A percentile compares a stretch with the other conserved stretches of the same genome.
Conservation (phyloP, 2,888 invertebrate species). For the Hyalella azteca region DNA sequence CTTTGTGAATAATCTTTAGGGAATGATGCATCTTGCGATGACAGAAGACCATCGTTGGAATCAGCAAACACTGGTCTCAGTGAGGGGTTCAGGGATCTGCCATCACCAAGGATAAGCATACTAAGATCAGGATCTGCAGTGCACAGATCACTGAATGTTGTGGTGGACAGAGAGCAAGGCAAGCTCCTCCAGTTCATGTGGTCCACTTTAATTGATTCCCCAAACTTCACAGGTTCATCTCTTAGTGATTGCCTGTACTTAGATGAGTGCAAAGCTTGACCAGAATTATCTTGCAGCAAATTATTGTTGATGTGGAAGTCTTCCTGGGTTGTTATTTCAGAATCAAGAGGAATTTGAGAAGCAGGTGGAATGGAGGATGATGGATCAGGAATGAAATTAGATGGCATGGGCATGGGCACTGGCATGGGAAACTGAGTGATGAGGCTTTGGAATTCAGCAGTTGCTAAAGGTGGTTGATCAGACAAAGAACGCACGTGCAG, state of each 20-base stretch:
- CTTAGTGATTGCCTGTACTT: conserved; percentile 2
- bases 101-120: conserved; percentile 23
- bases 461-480: background rate
- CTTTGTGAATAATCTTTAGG: conserved; percentile 21
- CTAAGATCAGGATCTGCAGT: conserved; percentile 11
- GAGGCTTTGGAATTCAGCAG: conserved; percentile 22
- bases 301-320: background rate
- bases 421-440: conserved; percentile 20
- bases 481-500: background rate
- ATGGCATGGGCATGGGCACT: conserved; percentile 10
- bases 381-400: background rate
- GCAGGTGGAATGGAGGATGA: background rate
- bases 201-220: background rate
- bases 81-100: background rate
- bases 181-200: background rate
- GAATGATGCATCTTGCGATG: background rate
- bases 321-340: conserved; percentile 1
- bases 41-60: background rate
- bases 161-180: background rate
- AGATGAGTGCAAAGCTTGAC: background rate
- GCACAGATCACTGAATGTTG: conserved; percentile 35
- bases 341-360: conserved; percentile 20
- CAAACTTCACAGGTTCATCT: conserved; percentile 15
- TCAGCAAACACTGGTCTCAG: background rate
- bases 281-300: conserved; percentile 5